Conservation (phyloP, 2,888 invertebrate genomes). For the Hedya salicella region DNA sequence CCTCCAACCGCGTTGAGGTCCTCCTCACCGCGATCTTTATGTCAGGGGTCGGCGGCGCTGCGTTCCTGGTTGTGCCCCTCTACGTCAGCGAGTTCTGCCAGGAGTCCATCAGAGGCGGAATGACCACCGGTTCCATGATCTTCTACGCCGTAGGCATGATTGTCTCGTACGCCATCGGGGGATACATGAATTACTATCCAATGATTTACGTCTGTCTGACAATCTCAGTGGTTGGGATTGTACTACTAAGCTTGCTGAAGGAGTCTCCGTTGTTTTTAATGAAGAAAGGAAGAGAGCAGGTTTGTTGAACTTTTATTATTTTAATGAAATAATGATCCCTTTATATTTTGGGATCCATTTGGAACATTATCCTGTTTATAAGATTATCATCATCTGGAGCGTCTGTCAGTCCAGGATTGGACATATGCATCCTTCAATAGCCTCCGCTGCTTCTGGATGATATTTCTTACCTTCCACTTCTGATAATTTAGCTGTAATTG, state of each 20-base stretch:
- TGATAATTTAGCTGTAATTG: too few species aligned
- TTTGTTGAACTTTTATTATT: constrained; percentile 6
- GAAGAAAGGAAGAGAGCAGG: constrained; percentile 43
- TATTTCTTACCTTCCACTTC: too few species aligned
- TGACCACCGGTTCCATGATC: constrained; percentile 45
- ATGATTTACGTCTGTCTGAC: constrained; percentile 44
- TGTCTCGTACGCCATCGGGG: constrained; percentile 28
- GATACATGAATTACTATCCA: constrained; percentile 41
- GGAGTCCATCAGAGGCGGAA: constrained; percentile 46
- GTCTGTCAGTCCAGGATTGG: too few species aligned
- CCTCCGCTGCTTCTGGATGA: too few species aligned
- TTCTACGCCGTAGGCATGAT: constrained; percentile 37
- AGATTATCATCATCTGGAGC: too few species aligned
- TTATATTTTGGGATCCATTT: too few species aligned
- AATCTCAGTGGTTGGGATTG: constrained; percentile 39
- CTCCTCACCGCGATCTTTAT: constrained; percentile 45
- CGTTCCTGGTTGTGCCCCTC: constrained; percentile 44
- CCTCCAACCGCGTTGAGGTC: constrained; percentile 40
- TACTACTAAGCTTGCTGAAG: constrained; percentile 26
- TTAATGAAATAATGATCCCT: too few species aligned
- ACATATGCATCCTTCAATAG: too few species aligned
- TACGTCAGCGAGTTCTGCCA: constrained; percentile 48
- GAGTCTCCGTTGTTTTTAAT: constrained; percentile 45
- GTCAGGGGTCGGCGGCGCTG: constrained; percentile 44
- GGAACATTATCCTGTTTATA: too few species aligned